Evolutionary conservation across 2,113 vertebrate species (phyloP).

Genomic region (Phrynocephalus versicolor): DNA sequence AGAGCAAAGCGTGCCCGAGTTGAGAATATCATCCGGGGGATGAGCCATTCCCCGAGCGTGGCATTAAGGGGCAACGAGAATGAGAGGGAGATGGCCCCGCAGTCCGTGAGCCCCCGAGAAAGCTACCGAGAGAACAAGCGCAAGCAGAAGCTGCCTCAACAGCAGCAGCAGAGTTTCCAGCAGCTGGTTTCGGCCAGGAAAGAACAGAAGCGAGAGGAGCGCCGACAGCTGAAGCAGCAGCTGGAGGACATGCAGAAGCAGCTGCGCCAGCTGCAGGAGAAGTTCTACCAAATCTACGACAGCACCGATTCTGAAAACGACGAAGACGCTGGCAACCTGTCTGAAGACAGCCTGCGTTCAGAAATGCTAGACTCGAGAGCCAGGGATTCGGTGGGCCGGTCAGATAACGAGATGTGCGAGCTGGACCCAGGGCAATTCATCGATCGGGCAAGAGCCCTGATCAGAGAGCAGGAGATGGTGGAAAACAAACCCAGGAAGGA

Average conservation of each 20-base stretch:
- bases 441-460: constrained; percentile 89
- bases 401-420: constrained; percentile 90
- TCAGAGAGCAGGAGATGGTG: constrained; percentile 87
- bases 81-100: constrained; percentile 87
- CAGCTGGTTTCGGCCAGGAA: constrained; percentile 95
- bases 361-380: constrained; percentile 86
- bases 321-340: constrained; percentile 90
- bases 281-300: constrained; percentile 99
- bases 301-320: constrained; percentile 98
- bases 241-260: constrained; percentile 99
- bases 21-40: constrained; percentile 98
- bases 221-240: constrained; percentile 96
- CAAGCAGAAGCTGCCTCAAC: constrained; percentile 97
- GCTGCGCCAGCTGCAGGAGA: constrained; percentile 98
- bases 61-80: constrained; percentile 87
- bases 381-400: constrained; percentile 78
- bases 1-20: constrained; percentile 96
- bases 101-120: constrained; percentile 88
- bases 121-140: constrained; percentile 98
- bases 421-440: constrained; percentile 93
- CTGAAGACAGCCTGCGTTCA: constrained; percentile 94
- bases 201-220: constrained; percentile 95
- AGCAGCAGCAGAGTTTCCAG: constrained; percentile 98
- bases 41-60: constrained; percentile 98
- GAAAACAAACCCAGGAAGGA: constrained; percentile 87